Percentiles rank a stretch among this genome's conserved stretches.
Conservation (phyloP, 2,888 invertebrate genomes). For the Sarcophaga subvicina region DNA sequence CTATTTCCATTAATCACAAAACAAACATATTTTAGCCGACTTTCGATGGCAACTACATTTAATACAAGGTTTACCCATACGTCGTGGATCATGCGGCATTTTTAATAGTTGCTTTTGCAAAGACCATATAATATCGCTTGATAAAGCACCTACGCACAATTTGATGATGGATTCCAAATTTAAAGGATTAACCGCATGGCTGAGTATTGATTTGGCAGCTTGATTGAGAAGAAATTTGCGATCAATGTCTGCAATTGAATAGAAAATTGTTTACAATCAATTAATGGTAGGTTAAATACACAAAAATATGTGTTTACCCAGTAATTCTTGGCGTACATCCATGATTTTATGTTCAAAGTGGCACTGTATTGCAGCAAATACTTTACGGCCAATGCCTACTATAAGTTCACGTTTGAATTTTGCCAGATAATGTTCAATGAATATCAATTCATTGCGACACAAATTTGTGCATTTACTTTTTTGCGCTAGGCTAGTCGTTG, state of each 20-base stretch:
- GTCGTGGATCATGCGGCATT: constrained; percentile 72
- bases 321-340: constrained; percentile 75
- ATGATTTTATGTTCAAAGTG: constrained; percentile 76
- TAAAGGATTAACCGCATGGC: constrained; percentile 76
- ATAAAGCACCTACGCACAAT: constrained; percentile 76
- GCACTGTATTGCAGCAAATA: constrained; percentile 78
- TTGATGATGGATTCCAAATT: constrained; percentile 76
- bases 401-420: constrained; percentile 79
- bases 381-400: constrained; percentile 77
- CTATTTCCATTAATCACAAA: constrained; percentile 43
- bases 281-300: no score
- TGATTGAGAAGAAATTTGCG: constrained; percentile 76
- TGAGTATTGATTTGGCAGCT: constrained; percentile 77
- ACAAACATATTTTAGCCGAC: constrained; percentile 61
- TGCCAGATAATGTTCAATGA: constrained; percentile 78
- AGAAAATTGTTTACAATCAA: constrained; percentile 8
- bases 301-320: constrained; percentile 69
- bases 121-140: constrained; percentile 78
- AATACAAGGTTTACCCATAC: constrained; percentile 53
- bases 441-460: constrained; percentile 76
- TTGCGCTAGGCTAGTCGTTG: constrained; percentile 70
- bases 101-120: constrained; percentile 77
- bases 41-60: constrained; percentile 47
- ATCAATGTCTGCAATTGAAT: constrained; percentile 74
- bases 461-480: constrained; percentile 72